Percentiles rank a stretch among this genome's conserved stretches.
Conservation (phyloP, 1,140 invertebrate species). For the Cryptotermes secundus region DNA sequence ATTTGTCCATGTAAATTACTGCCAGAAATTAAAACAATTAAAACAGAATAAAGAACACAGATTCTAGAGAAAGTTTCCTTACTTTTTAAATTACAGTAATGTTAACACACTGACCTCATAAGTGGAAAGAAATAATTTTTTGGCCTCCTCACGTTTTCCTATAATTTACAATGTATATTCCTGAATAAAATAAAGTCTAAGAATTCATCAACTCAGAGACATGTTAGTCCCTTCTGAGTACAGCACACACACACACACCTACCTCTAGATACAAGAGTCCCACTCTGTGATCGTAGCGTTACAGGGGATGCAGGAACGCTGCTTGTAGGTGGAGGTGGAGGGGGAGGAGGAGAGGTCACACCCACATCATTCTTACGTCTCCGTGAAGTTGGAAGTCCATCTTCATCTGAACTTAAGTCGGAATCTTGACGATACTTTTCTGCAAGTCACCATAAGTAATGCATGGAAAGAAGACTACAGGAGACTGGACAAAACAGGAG, state of each 20-base stretch:
- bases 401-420: conserved; percentile 38
- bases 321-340: conserved; percentile 38
- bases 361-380: not conserved
- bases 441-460: conserved; percentile 23
- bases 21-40: not conserved
- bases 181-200: too few species aligned
- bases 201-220: too few species aligned
- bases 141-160: too few species aligned
- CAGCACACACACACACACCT: not conserved
- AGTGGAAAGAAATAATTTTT: too few species aligned
- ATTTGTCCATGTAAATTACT: too few species aligned
- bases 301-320: conserved; percentile 31
- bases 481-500: not conserved
- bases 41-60: too few species aligned
- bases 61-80: not conserved
- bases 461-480: not conserved
- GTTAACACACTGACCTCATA: too few species aligned
- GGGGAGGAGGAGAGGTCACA: conserved; percentile 28
- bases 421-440: conserved; percentile 20
- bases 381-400: conserved; percentile 35
- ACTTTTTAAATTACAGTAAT: too few species aligned
- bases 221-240: too few species aligned
- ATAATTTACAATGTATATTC: too few species aligned
- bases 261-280: conserved; percentile 26
- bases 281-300: conserved; percentile 23